Evolutionary conservation across 1,140 invertebrate genomes (phyloP).

Genomic region (Drosophila bipectinata): DNA sequence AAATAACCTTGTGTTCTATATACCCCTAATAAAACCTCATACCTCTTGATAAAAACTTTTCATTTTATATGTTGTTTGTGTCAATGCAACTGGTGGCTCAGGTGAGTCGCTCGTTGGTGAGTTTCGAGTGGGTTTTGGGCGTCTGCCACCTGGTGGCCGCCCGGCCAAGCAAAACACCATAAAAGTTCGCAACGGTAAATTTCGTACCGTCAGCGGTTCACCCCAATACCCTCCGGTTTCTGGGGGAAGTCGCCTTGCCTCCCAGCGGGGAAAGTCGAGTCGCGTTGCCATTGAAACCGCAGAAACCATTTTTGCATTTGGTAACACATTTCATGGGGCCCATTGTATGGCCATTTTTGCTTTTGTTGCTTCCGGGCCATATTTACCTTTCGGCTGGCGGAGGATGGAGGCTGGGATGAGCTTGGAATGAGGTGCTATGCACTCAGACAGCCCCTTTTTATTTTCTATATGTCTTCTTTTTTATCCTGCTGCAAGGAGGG

Average conservation of each 20-base stretch:
- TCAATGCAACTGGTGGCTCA: conserved; percentile 57
- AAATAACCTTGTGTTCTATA: neutral
- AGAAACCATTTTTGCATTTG: conserved; percentile 79
- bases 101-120: conserved; percentile 3
- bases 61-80: conserved; percentile 46
- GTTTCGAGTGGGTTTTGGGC: conserved; percentile 14
- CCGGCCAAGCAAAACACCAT: conserved; percentile 50
- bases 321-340: conserved; percentile 76
- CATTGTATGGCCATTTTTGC: conserved; percentile 70
- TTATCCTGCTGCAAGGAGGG: neutral
- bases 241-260: neutral
- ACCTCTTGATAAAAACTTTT: conserved; percentile 40
- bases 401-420: conserved; percentile 20
- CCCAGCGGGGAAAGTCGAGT: conserved; percentile 4
- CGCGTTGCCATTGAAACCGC: conserved; percentile 76
- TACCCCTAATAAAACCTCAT: neutral
- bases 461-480: conserved; percentile 49
- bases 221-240: neutral
- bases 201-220: conserved; percentile 67
- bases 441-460: conserved; percentile 9
- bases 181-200: conserved; percentile 74
- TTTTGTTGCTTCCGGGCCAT: conserved; percentile 50
- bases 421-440: neutral
- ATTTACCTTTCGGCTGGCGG: conserved; percentile 67
- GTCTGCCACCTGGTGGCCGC: conserved; percentile 42